These are phyloP conservation scores for Crypturellus tataupa DNA, from an alignment of 2,797 vertebrate species.

Conservation along the genomic window DNA sequence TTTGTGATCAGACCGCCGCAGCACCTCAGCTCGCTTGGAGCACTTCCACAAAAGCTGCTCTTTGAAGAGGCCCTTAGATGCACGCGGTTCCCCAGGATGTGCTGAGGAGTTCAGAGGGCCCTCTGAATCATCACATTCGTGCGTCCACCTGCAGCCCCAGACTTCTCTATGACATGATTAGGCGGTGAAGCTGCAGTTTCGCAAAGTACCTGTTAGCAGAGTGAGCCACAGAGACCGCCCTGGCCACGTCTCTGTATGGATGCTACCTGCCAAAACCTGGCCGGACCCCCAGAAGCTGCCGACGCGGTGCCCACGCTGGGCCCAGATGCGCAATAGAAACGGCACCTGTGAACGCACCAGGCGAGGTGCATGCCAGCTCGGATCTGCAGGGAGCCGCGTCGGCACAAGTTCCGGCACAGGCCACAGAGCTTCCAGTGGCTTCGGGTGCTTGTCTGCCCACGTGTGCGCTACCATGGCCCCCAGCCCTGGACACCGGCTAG, in stretches of 20 bases:
- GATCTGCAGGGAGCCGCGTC: background rate
- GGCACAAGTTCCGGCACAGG: background rate
- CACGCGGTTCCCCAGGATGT: background rate
- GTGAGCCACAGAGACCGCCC: background rate
- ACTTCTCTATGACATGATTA: background rate
- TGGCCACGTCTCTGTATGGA: rapidly evolving
- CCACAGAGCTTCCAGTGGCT: constrained; percentile 7
- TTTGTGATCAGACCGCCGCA: background rate
- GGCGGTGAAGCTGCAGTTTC: background rate
- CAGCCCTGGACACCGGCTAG: background rate
- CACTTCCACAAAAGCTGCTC: background rate
- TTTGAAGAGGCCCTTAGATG: background rate
- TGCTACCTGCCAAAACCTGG: background rate
- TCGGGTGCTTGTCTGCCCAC: background rate
- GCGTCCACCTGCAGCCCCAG: background rate
- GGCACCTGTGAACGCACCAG: background rate
- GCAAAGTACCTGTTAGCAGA: background rate
- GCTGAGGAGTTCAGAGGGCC: background rate
- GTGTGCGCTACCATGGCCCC: background rate
- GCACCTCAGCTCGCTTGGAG: background rate
- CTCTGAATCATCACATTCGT: background rate
- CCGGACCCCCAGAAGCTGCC: background rate
- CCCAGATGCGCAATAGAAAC: background rate
- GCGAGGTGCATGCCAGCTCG: background rate
- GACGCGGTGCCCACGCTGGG: background rate